phyloP scores from a whole-genome alignment of 2,797 vertebrate genomes.

The Lutra lutra region DNA sequence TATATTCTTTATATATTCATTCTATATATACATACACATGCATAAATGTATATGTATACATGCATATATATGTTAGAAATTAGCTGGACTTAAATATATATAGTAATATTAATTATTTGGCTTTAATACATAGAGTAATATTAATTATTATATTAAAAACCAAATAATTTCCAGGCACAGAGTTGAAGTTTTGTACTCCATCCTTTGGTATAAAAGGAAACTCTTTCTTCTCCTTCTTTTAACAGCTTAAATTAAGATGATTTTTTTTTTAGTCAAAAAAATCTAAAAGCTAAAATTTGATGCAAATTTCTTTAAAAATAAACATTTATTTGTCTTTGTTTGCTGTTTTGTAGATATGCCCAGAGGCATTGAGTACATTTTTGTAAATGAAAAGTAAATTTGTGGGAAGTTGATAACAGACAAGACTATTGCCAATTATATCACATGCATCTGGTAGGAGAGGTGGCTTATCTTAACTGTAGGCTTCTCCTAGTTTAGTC shows the following conservation, averaged over 20 bases:
- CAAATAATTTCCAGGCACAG: neutral
- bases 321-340: constrained; percentile 68
- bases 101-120: neutral
- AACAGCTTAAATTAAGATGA: constrained; percentile 28
- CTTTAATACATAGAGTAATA: neutral
- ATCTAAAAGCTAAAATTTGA: constrained; percentile 25
- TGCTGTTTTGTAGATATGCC: constrained; percentile 46
- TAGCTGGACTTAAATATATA: neutral
- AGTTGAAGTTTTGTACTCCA: neutral
- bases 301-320: constrained; percentile 60
- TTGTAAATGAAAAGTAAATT: constrained; percentile 52
- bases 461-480: neutral
- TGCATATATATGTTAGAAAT: neutral
- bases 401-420: neutral
- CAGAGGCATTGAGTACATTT: neutral
- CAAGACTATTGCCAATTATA: neutral
- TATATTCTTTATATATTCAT: neutral
- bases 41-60: neutral
- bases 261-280: constrained; percentile 47
- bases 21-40: neutral
- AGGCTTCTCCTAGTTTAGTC: neutral
- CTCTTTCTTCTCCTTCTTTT: neutral
- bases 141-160: neutral
- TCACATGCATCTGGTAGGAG: neutral
- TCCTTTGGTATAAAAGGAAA: neutral